phyloP scores from a whole-genome alignment of 2,113 vertebrate species.

The Sclerurus mexicanus region DNA sequence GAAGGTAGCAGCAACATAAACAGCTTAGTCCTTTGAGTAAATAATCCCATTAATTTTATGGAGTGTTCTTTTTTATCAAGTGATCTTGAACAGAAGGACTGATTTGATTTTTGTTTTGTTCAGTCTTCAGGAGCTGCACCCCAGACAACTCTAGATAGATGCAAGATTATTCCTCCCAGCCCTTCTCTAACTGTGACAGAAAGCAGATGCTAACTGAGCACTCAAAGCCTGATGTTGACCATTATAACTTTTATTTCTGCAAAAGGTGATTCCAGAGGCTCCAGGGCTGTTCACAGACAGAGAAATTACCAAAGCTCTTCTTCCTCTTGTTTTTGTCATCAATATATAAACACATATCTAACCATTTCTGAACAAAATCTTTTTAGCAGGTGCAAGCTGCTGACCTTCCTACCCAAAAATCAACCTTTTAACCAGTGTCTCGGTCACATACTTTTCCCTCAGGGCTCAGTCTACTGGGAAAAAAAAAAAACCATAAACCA shows the following conservation, averaged over 20 bases:
- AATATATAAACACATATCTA: neutral
- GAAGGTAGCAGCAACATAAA: neutral
- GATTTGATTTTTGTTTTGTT: neutral
- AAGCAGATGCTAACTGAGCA: neutral
- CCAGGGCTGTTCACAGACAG: neutral
- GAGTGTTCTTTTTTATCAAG: neutral
- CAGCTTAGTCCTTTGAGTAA: neutral
- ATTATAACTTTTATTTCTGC: neutral
- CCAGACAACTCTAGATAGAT: neutral
- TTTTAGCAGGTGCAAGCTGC: neutral
- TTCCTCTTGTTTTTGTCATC: neutral
- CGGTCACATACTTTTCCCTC: neutral
- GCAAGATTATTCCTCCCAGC: neutral
- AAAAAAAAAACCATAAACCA: neutral
- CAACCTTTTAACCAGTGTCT: neutral
- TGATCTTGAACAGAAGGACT: neutral
- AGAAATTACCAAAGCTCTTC: neutral
- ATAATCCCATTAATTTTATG: neutral
- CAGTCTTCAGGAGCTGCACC: neutral
- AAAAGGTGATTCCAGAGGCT: neutral
- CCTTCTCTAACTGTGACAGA: neutral
- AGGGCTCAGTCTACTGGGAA: neutral
- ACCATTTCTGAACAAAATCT: neutral
- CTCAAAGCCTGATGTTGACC: neutral
- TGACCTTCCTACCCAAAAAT: neutral